phyloP scores from a whole-genome alignment of 2,888 invertebrate species.

The Salticus scenicus region DNA sequence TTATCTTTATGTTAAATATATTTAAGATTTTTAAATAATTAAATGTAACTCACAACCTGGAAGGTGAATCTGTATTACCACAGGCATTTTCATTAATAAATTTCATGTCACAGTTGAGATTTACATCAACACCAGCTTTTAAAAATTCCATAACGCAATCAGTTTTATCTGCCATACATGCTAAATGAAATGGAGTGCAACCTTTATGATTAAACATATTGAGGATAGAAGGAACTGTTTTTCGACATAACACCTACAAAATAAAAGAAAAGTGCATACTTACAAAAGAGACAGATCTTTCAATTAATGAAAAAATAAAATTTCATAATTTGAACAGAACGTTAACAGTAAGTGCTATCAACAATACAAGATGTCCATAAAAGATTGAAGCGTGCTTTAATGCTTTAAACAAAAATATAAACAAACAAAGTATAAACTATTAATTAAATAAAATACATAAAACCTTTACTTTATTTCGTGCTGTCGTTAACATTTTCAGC shows the following conservation, averaged over 20 bases:
- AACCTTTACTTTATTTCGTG: too few species aligned
- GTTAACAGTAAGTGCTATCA: neutral
- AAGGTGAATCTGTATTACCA: neutral
- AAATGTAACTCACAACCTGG: too few species aligned
- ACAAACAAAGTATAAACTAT: too few species aligned
- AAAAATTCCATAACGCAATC: slow-evolving; percentile 91
- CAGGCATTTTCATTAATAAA: neutral
- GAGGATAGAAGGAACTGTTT: slow-evolving; percentile 77
- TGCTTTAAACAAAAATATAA: too few species aligned
- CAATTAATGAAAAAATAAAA: neutral
- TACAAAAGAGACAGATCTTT: slow-evolving; percentile 6
- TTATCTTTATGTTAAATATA: too few species aligned
- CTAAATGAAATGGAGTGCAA: slow-evolving; percentile 77
- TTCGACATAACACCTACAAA: slow-evolving; percentile 74
- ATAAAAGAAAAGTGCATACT: neutral
- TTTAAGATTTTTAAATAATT: too few species aligned
- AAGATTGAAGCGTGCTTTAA: too few species aligned
- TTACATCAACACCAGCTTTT: slow-evolving; percentile 89
- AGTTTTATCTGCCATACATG: slow-evolving; percentile 79
- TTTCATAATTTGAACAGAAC: neutral
- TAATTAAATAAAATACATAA: too few species aligned
- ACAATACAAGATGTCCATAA: too few species aligned
- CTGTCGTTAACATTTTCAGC: too few species aligned
- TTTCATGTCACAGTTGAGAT: slow-evolving; percentile 74
- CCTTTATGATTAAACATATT: slow-evolving; percentile 84